A percentile compares a stretch with the other conserved stretches of the same genome.
Evolutionary conservation across 2,797 vertebrate genomes (phyloP).

Genomic region (Gallirallus australis): DNA sequence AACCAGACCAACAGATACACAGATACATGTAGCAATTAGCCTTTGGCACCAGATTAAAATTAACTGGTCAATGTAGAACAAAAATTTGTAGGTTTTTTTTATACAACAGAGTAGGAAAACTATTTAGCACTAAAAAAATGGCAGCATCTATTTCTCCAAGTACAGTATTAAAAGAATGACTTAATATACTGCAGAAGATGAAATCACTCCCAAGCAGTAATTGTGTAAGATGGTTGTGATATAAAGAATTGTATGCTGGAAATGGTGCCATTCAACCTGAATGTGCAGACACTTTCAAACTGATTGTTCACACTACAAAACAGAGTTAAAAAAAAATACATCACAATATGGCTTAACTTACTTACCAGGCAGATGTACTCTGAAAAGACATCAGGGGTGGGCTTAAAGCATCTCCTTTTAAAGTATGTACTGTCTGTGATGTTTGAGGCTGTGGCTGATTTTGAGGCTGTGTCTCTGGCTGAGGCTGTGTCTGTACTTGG

Average conservation of each 20-base stretch:
- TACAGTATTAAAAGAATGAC: background rate
- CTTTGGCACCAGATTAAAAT: background rate
- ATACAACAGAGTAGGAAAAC: background rate
- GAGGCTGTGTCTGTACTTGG: slow-evolving; percentile 65
- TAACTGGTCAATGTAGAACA: background rate
- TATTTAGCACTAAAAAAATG: background rate
- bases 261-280: background rate
- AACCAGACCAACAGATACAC: background rate
- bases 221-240: background rate
- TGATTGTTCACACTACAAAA: background rate
- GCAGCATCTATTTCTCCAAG: background rate
- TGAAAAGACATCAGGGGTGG: slow-evolving; percentile 90
- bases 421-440: slow-evolving; percentile 83
- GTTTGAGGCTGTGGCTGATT: slow-evolving; percentile 57
- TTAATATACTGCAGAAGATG: background rate
- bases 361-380: slow-evolving; percentile 96
- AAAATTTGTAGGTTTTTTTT: background rate
- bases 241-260: background rate
- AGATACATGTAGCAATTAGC: background rate
- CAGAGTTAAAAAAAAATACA: background rate
- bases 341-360: slow-evolving; percentile 71
- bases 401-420: slow-evolving; percentile 87
- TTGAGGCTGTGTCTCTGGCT: slow-evolving; percentile 57
- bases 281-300: background rate
- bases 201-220: background rate